Percentiles rank a stretch among this genome's conserved stretches.
Conservation (phyloP, 2,113 vertebrate species). For the Brachirus orientalis region DNA sequence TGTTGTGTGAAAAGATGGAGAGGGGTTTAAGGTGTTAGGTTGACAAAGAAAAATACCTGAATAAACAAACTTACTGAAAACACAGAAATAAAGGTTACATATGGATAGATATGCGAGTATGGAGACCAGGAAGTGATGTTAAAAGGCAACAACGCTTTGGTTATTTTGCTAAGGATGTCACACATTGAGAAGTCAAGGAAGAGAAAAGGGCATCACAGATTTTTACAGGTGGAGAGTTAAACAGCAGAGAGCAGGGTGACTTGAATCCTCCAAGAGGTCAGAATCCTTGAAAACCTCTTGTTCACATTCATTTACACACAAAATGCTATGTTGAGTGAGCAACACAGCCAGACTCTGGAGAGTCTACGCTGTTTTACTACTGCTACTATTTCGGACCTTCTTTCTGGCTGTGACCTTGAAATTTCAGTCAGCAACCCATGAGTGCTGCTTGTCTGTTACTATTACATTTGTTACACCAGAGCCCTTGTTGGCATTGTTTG, state of each 20-base stretch:
- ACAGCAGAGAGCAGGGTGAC: constrained; percentile 57
- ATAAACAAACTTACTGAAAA: not conserved
- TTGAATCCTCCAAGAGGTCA: constrained; percentile 60
- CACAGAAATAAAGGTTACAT: not conserved
- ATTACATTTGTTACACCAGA: constrained; percentile 24
- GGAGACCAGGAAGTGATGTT: constrained; percentile 1
- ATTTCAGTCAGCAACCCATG: constrained; percentile 79
- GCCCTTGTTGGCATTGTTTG: constrained; percentile 45
- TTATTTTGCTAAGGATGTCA: not conserved
- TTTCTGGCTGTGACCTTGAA: constrained; percentile 75
- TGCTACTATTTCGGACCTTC: constrained; percentile 30
- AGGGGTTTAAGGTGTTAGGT: constrained; percentile 5
- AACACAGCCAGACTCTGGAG: constrained; percentile 67
- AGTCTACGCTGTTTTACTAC: constrained; percentile 52
- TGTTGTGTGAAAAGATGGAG: not conserved
- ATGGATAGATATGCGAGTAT: not conserved
- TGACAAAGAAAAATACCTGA: no score
- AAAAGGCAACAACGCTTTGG: not conserved
- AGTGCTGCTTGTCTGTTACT: constrained; percentile 59
- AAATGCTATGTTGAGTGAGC: constrained; percentile 45
- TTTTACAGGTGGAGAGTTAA: constrained; percentile 3
- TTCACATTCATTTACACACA: constrained; percentile 41
- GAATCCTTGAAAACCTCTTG: constrained; percentile 68
- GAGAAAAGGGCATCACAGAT: constrained; percentile 32
- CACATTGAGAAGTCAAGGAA: constrained; percentile 45